Base-by-base conservation (phyloP, 1,140 invertebrate species). In the Pseudomyrmex cubaensis region DNA sequence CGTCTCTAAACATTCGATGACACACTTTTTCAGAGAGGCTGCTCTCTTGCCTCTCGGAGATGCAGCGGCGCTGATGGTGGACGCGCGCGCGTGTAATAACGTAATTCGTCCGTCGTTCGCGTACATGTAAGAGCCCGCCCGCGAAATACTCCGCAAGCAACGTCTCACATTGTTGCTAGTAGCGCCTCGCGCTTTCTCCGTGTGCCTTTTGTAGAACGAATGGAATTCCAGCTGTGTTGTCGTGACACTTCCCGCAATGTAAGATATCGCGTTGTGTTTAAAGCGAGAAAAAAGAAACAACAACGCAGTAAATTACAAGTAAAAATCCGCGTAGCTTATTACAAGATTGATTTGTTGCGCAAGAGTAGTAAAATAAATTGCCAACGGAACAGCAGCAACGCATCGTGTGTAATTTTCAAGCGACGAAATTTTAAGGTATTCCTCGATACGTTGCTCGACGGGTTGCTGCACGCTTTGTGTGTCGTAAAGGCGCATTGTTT, bases 151-250 rank as follows among this genome's bases (percentile, higher is more conserved):
- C 78, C 50, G 50, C n/a, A 66, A 44, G 20, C 77, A 35, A 20
- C 76, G 66, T 80, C 77, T 75, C 48, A 75, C 70, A 82, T 82
- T 82, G 78, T 82, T 75, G 78, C 78, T 72, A 70, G 66, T 66
- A 50, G 35, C 35, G 35, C 35, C 35, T 22, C 54, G 54, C 74
- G 72, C 67, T 59, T 70, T 82, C 75, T 82, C 78, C 75, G 70
- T 70, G 78, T 25, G 72, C 78, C 78, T 74, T 82, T 82, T 82
- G 78, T 75, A 82, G 78, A 75, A 75, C 78, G 78, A 82, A 82
- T 82, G 67, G 75, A 75, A 82, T 82, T 82, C 78, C 72, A 63
- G 70, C 78, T 62, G 61, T 70, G 57, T 25, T 50, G 66, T 22
- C 50, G 76, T 72, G 76, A 80, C 76, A 72, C 76, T 72, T 80